Evolutionary conservation across 2,888 invertebrate genomes (phyloP), one percentile per base, ranked within the genome.

Genomic region (Gastracanthus pulcherrimus): DNA sequence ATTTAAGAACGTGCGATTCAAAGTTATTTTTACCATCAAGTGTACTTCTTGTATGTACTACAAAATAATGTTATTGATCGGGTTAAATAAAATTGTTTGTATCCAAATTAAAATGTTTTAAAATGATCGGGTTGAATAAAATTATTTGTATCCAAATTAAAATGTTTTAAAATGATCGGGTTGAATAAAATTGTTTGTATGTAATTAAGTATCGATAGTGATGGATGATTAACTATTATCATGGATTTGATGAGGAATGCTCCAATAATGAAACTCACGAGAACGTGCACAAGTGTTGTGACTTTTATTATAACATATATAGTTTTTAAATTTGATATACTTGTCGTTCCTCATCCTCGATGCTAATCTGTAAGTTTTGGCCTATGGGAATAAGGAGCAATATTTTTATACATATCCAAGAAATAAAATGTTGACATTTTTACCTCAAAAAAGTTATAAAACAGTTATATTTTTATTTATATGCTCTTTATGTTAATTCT

Each of bases 91-190:
- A 82, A 76, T 41, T 69, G 34, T 67, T 81, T 78, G 66, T 84
- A 84, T 89, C 88, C 86, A 88, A 88, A 88, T 88, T 87, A 87
- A 87, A 85, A 87, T 88, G 88, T 87, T n/a, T n/a, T n/a, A n/a
- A n/a, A n/a, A n/a, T n/a, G 23, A 82, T 72, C 62, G 29, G 23
- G 13, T 76, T 83, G 77, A 80, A 80, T 82, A 76, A 80, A 82
- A 76, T 41, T 69, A 26, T 67, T 81, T 78, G 66, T 84, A 84
- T 89, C 88, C 86, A 88, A 88, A 88, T 88, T 87, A 87, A 87
- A 85, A 87, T 88, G 88, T 87, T n/a, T n/a, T n/a, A n/a, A n/a
- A n/a, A n/a, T n/a, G 23, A 82, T 72, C 62, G 29, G 23, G 13
- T 76, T 83, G 77, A 80, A 80, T 82, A 76, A 80, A 82, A 76